Evolutionary conservation across 2,888 invertebrate species (phyloP).

Genomic region (Cheilosia variabilis): DNA sequence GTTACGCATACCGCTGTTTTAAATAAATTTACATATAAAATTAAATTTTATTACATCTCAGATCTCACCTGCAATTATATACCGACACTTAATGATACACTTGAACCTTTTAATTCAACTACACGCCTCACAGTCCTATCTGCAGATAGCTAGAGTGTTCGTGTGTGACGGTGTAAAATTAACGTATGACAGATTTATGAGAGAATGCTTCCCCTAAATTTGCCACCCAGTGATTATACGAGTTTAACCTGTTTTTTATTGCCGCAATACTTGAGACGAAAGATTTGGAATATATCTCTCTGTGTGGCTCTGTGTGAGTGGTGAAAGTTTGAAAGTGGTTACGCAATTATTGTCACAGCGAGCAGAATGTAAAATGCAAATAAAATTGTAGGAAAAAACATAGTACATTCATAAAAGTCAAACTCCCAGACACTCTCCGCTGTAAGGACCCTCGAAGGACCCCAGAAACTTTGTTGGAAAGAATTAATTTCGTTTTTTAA

Average conservation of each 20-base stretch:
- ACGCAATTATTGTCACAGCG: slow-evolving; percentile 27
- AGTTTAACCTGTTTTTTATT: slow-evolving; percentile 60
- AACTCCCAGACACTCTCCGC: slow-evolving; percentile 1
- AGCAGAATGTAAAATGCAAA: slow-evolving; percentile 43
- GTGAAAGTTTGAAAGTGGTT: not conserved
- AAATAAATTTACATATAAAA: slow-evolving; percentile 71
- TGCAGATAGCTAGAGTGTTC: slow-evolving; percentile 19
- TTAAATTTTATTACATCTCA: slow-evolving; percentile 70
- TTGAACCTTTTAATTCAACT: slow-evolving; percentile 69
- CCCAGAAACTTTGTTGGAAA: slow-evolving; percentile 48
- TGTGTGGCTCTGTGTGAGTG: not conserved
- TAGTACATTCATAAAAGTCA: slow-evolving; percentile 49
- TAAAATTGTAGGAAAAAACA: slow-evolving; percentile 28
- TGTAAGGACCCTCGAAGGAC: slow-evolving; percentile 56
- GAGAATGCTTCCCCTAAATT: slow-evolving; percentile 55
- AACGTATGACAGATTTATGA: slow-evolving; percentile 69
- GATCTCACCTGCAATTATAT: slow-evolving; percentile 72
- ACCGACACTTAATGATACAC: slow-evolving; percentile 67
- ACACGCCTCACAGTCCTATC: slow-evolving; percentile 16
- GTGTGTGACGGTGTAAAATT: slow-evolving; percentile 61
- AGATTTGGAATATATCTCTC: slow-evolving; percentile 10
- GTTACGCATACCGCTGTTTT: slow-evolving; percentile 11
- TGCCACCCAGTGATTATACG: slow-evolving; percentile 48
- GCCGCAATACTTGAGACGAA: slow-evolving; percentile 26
- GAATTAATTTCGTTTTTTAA: slow-evolving; percentile 53